Base-by-base conservation (phyloP, 2,113 vertebrate species). In the Peromyscus leucopus region DNA sequence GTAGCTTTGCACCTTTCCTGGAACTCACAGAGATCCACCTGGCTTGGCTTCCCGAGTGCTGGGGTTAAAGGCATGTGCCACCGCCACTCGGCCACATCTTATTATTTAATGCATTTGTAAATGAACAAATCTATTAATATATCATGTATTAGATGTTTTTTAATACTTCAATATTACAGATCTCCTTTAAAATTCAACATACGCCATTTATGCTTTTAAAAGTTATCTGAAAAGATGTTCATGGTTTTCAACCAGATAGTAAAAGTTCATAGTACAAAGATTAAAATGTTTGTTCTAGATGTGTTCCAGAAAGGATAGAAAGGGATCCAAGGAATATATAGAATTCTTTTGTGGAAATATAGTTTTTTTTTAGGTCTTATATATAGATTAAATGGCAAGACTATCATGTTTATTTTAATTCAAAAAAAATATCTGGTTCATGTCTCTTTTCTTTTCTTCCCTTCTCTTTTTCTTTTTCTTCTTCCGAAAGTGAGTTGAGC, bases 81-180 rank as follows among this genome's bases (percentile, higher is more conserved):
- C 46, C 46, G 7, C 46, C 46, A 48, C 46, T 48, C 7, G 6
- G 74, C 26, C 51, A 92, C 57, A 85, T 69, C 33, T 48, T 92
- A 11, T 55, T 92, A 83, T 31, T 91, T 94, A 92, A 59, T 94
- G 26, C 42, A 16, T 91, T 94, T 93, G 24, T 67, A 95, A 92
- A 85, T 95, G 57, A 95, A 16, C 4, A 86, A 36, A 24, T 71
- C 33, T 67, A 9, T 82, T 93, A 93, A 39, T 42, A 89, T 75
- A 79, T 55, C 51, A 51, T 36, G 42, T 17, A 93, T 78, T 91
- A 85, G 11, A 26, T 86, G 69, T 72, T 90, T 92, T 63, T 89
- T 0, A 93, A 46, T 97, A 87, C 46, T 71, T 94, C 12, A 61
- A 13, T 90, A 19, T 67, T 79, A 91, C n/a, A 80, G 22, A 1